Base-by-base conservation (phyloP, 2,888 invertebrate species). In the Drosophila prostipennis region DNA sequence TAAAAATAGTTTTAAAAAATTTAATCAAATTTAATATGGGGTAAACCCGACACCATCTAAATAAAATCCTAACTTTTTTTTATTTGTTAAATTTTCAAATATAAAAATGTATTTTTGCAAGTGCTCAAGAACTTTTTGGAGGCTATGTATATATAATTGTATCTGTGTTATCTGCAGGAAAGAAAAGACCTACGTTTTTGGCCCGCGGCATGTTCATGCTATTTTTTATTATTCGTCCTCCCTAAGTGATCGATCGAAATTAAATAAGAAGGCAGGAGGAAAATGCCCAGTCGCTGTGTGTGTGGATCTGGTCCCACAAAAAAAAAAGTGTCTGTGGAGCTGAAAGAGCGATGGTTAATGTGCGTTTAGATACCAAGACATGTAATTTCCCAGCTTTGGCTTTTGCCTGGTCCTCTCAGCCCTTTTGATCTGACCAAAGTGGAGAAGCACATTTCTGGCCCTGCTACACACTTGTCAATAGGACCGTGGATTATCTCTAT, bases 301-400 rank as follows among this genome's bases (percentile, higher is more conserved):
- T 43, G 59, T 45, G 14, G 13, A 60, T 49, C 61, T 52, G 34
- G 53, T 51, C 23, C 61, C 72, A 58, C 67, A 57, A 72, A 61
- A 49, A n/a, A 45, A 49, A 49, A 49, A 54, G 56, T 23, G 74
- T 57, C 40, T 34, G 32, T 13, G 45, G 46, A 52, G 29, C 49
- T 40, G 59, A 39, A 29, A 85, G 82, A 78, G 83, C 86, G 86
- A 83, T 83, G 83, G 83, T 85, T 86, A 86, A 83, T 86, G 84
- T 86, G 80, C 87, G 83, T 83, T 83, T 86, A 83, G 86, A 83
- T 83, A 83, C 78, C 79, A 86, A 83, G 86, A 83, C 83, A 76
- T 83, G 87, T 86, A 83, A 83, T 83, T 83, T 86, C 77, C 79
- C 81, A 80, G 78, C 80, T 76, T 51, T 74, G 73, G 58, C 40